A percentile compares a stretch with the other conserved stretches of the same genome.
These are phyloP conservation scores for Drusus annulatus DNA, from an alignment of 1,140 invertebrate species.

Conservation along the genomic window DNA sequence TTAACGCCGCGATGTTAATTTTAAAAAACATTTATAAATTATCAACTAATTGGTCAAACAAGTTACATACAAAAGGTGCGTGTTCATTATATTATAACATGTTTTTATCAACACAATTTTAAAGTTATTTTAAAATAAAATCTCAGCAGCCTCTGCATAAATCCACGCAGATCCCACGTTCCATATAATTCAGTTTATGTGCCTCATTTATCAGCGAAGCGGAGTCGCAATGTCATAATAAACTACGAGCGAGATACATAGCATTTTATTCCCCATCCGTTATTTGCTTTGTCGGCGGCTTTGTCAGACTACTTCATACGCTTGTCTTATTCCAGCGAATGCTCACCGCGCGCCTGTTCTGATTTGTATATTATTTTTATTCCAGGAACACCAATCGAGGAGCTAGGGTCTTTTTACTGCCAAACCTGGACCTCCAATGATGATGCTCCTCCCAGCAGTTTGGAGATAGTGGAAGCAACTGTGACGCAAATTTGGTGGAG, in stretches of 20 bases:
- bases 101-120: no score
- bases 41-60: no score
- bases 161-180: conserved; percentile 4
- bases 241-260: neutral
- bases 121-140: neutral
- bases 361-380: conserved; percentile 32
- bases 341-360: no score
- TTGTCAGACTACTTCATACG: conserved; percentile 7
- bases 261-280: neutral
- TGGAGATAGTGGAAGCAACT: conserved; percentile 68
- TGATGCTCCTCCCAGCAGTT: neutral
- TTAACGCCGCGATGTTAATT: neutral
- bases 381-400: conserved; percentile 52
- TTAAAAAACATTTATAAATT: no score
- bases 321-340: neutral
- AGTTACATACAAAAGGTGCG: no score
- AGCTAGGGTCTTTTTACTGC: conserved; percentile 64
- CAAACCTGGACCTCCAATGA: conserved; percentile 61
- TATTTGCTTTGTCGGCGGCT: conserved; percentile 1
- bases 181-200: conserved; percentile 11
- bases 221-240: no score
- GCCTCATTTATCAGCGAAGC: neutral
- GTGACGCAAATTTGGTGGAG: conserved; percentile 69
- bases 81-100: no score
- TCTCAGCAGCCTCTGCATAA: neutral